Base-by-base conservation (phyloP, 2,797 vertebrate genomes). In the Dicrostonyx torquatus region DNA sequence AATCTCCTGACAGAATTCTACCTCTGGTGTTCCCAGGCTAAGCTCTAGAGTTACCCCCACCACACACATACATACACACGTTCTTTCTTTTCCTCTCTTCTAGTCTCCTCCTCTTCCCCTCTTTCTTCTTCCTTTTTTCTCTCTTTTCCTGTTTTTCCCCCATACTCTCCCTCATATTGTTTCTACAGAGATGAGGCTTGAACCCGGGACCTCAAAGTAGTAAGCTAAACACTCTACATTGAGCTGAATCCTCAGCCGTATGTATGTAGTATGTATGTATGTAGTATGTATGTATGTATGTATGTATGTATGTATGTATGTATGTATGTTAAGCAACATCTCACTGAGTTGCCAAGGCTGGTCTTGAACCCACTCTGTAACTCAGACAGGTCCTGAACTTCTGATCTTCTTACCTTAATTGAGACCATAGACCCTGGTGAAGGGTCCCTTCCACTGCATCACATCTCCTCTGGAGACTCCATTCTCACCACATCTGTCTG, bases 241-340 rank as follows among this genome's bases (percentile, higher is more conserved):
- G 48, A 87, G 5, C n/a, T 34, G n/a, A 40, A 40, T 70, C 6
- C 6, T 17, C 17, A 73, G 26, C 10, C 10, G 2, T 24, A 37
- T 15, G 6, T 58, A 15, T 37, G 7, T 34, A 14, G 24, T 9
- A 17, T 31, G 26, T 1, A 13, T 29, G 40, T 6, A 43, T 6
- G 22, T 1, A 24, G 17, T 6, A 22, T 24, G 48, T 2, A 37
- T 24, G 31, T 1, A n/a, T 13, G 8, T 22, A 20, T n/a, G 15
- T 13, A 6, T n/a, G 15, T 13, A 22, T 24, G 31, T 14, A 31
- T 76, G 8, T 22, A 22, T 53, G 14, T n/a, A 18, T 76, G 11
- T 12, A 43, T 64, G 4, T 2, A n/a, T 87, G 2, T 87, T 40
- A 55, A 10, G 31, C n/a, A 60, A 58, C 53, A 2, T 58, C 50